These are phyloP conservation scores for Ancistrus triradiatus DNA, from an alignment of 2,113 vertebrate species.

Conservation along the genomic window DNA sequence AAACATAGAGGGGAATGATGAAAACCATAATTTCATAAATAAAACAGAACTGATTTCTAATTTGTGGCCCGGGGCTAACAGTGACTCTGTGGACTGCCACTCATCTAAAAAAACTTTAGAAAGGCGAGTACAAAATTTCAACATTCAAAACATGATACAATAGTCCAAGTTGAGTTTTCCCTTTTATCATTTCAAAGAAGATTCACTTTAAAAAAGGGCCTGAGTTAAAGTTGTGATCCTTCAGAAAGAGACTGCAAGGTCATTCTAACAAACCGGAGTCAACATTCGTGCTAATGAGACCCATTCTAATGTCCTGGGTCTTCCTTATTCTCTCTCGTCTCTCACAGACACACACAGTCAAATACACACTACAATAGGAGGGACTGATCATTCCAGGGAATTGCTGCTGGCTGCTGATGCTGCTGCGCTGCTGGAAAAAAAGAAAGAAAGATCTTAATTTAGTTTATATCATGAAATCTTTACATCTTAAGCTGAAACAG, in stretches of 20 bases:
- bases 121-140: constrained; percentile 68
- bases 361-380: constrained; percentile 90
- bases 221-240: constrained; percentile 92
- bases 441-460: constrained; percentile 35
- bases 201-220: constrained; percentile 97
- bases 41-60: constrained; percentile 64
- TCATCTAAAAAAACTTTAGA: constrained; percentile 65
- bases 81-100: constrained; percentile 66
- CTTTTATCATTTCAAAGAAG: constrained; percentile 11
- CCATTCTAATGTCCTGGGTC: constrained; percentile 65
- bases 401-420: constrained; percentile 75
- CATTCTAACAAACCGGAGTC: constrained; percentile 79
- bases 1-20: no score
- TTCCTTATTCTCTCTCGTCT: no score
- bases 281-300: constrained; percentile 54
- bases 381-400: constrained; percentile 95
- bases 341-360: constrained; percentile 42
- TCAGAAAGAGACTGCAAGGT: constrained; percentile 67
- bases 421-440: constrained; percentile 41
- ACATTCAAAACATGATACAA: constrained; percentile 58
- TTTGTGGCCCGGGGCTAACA: constrained; percentile 58
- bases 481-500: neutral
- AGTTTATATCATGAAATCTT: constrained; percentile 1
- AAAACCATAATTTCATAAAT: no score
- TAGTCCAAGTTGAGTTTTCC: constrained; percentile 34